These are phyloP conservation scores for Oscheius sp. DNA, from an alignment of 2,888 invertebrate genomes.

Conservation along the genomic window DNA sequence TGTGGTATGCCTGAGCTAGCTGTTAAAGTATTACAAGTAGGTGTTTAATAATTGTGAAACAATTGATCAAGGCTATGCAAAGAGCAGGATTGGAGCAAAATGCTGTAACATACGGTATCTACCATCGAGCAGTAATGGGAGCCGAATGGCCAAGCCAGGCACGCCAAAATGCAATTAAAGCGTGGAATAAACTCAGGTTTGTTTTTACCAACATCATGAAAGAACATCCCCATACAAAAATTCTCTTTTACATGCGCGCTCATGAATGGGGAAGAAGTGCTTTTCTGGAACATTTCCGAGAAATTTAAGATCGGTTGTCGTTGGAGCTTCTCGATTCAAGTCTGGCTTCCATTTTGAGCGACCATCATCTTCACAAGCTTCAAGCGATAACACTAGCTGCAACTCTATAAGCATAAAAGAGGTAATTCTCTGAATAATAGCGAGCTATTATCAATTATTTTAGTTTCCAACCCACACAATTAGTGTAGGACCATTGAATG, in stretches of 20 bases:
- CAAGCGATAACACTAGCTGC: slow-evolving; percentile 8
- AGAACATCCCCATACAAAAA: too few relatives aligned
- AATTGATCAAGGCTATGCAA: slow-evolving; percentile 82
- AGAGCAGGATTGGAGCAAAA: slow-evolving; percentile 92
- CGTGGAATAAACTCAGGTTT: slow-evolving; percentile 57
- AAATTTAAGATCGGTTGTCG: slow-evolving; percentile 10
- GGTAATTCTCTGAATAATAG: background rate
- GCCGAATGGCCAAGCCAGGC: slow-evolving; percentile 65
- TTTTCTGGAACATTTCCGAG: background rate
- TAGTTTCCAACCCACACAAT: slow-evolving; percentile 27
- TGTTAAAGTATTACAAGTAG: slow-evolving; percentile 80
- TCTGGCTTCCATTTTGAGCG: slow-evolving; percentile 23
- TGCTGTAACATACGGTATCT: slow-evolving; percentile 94
- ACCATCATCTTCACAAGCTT: background rate
- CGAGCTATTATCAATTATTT: background rate
- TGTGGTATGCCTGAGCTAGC: slow-evolving; percentile 93
- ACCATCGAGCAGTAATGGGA: slow-evolving; percentile 81
- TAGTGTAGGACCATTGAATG: slow-evolving; percentile 9
- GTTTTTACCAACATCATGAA: too few relatives aligned
- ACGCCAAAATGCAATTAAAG: slow-evolving; percentile 54
- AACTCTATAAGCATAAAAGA: slow-evolving; percentile 23
- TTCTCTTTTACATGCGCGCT: too few relatives aligned
- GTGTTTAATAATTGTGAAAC: background rate
- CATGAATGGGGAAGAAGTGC: too few relatives aligned
- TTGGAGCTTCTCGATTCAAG: slow-evolving; percentile 29